Evolutionary conservation across 2,888 invertebrate species (phyloP).

Genomic region (Drosophila meridionalis): DNA sequence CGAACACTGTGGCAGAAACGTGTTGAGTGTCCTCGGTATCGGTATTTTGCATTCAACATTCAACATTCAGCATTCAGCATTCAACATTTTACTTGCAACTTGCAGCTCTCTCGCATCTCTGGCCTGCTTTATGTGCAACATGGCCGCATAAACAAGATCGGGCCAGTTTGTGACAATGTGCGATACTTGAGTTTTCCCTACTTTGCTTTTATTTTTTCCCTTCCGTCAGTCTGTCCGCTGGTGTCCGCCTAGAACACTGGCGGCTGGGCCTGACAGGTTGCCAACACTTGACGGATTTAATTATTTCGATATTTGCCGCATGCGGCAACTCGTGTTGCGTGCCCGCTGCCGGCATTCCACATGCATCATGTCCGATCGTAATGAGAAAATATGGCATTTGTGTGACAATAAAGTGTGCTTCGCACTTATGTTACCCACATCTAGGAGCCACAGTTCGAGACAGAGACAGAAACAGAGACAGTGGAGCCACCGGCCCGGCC

Average conservation of each 20-base stretch:
- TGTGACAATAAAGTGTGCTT: conserved; percentile 85
- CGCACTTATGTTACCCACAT: conserved; percentile 83
- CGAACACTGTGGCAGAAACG: conserved; percentile 49
- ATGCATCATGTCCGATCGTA: conserved; percentile 84
- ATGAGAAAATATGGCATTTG: conserved; percentile 85
- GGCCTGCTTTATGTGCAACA: conserved; percentile 79
- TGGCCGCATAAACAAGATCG: conserved; percentile 77
- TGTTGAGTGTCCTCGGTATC: conserved; percentile 76
- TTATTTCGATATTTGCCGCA: conserved; percentile 80
- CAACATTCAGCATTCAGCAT: conserved; percentile 41
- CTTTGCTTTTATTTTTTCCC: conserved; percentile 15
- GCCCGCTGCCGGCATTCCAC: conserved; percentile 81
- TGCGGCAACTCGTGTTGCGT: conserved; percentile 65
- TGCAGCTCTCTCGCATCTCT: conserved; percentile 23
- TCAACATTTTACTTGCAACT: conserved; percentile 28
- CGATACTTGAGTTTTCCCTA: conserved; percentile 49
- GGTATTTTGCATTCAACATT: conserved; percentile 66
- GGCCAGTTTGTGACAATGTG: conserved; percentile 54
- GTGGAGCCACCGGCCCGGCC: background rate
- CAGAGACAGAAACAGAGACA: background rate
- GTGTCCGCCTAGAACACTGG: conserved; percentile 28
- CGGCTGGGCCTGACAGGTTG: conserved; percentile 60
- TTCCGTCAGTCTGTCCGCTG: conserved; percentile 9
- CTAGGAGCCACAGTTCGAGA: conserved; percentile 19
- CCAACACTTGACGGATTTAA: conserved; percentile 85